Evolutionary conservation across 2,888 invertebrate species (phyloP).

Genomic region (Drosophila monieri): DNA sequence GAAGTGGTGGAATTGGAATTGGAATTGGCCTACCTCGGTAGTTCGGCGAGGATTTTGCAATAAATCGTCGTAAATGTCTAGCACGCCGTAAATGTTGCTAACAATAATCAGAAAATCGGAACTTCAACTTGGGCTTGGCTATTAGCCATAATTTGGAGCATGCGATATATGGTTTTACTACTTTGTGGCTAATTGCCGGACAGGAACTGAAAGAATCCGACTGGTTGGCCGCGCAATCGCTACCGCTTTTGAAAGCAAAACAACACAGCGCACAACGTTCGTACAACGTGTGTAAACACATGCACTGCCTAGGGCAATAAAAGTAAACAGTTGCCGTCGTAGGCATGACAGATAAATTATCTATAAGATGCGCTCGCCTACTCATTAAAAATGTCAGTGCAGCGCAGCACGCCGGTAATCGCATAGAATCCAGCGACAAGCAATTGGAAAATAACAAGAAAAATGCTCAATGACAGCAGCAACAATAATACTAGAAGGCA

Average conservation of each 20-base stretch:
- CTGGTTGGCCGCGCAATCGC: slow-evolving; percentile 21
- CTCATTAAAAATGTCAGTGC: slow-evolving; percentile 64
- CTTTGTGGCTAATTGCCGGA: slow-evolving; percentile 28
- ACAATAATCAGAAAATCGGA: slow-evolving; percentile 35
- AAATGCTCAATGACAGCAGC: slow-evolving; percentile 20
- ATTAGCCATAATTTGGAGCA: slow-evolving; percentile 28
- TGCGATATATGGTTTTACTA: slow-evolving; percentile 13
- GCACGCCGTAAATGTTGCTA: slow-evolving; percentile 9
- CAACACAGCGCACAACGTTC: background rate
- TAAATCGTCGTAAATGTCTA: slow-evolving; percentile 33
- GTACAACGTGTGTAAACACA: background rate
- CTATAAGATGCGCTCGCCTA: slow-evolving; percentile 43
- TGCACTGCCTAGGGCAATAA: slow-evolving; percentile 1
- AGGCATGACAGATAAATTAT: slow-evolving; percentile 47
- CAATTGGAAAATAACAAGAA: slow-evolving; percentile 35
- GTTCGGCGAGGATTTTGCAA: slow-evolving; percentile 65
- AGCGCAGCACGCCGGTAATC: slow-evolving; percentile 14
- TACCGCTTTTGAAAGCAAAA: slow-evolving; percentile 27
- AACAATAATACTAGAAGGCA: background rate
- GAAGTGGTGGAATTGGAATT: slow-evolving; percentile 39
- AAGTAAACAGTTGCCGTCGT: slow-evolving; percentile 14
- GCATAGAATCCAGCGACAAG: slow-evolving; percentile 14
- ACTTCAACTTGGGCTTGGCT: slow-evolving; percentile 38
- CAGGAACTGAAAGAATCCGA: slow-evolving; percentile 34
- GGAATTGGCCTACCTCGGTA: slow-evolving; percentile 61